Evolutionary conservation across 2,797 vertebrate species (phyloP), one percentile per base, ranked within the genome.

Genomic region (Eremophila alpestris): DNA sequence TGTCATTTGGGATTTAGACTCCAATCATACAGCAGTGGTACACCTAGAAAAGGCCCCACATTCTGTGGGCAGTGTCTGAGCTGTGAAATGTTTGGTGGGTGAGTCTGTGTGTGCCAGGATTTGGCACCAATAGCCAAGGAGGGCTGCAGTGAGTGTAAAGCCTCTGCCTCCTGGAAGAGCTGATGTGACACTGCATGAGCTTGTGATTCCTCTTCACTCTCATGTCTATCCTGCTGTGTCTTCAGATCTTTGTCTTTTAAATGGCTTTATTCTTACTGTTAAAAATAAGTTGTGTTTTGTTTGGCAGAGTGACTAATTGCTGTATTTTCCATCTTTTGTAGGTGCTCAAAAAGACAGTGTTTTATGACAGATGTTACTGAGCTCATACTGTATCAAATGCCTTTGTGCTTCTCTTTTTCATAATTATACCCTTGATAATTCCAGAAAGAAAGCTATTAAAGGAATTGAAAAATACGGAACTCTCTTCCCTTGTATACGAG

Each of bases 21-120:
- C 3, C 1, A 40, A 17, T 36, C 46, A 1, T 11, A 2, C 7
- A 36, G 18, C 4, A 1, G 7, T 27, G 67, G 43, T 32, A n/a
- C 24, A 55, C 1, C 13, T 34, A 7, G 52, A 64, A 82, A 19
- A 36, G 76, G 14, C 32, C 34, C 21, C 22, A 5, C 0, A 0
- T 62, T 83, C 85, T 83, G 32, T 79, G 87, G 38, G 5, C 23
- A 3, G 70, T 11, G 30, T 68, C 38, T 79, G 59, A 65, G 78
- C 67, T 49, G 4, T 11, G 43, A 51, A 32, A 14, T n/a, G 36
- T 18, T 75, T 21, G 9, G 18, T 86, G 49, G 58, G 46, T 75
- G 89, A 9, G 17, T 92, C 16, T 40, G 65, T 54, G 3, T 1
- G 7, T 55, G 87, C 19, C 7, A 2, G 1, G 5, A 6, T 71